Percentiles rank a stretch among this genome's conserved stretches.
These are phyloP conservation scores for Saturnia japonica DNA, from an alignment of 2,888 invertebrate species.

Conservation along the genomic window DNA sequence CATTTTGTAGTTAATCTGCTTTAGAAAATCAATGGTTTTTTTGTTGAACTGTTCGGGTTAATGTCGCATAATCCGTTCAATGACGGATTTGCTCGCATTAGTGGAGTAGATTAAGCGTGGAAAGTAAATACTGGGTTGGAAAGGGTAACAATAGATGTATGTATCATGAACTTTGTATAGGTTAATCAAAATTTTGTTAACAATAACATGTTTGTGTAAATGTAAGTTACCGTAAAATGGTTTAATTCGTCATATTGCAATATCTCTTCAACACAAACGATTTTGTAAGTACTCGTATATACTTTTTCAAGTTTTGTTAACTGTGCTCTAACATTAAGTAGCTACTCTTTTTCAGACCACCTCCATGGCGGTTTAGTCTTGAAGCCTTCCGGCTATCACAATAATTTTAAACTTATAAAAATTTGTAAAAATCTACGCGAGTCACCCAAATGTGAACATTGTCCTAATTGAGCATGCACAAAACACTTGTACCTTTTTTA, in stretches of 20 bases:
- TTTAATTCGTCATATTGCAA: background rate
- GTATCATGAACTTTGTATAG: background rate
- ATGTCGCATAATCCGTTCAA: background rate
- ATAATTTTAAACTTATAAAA: background rate
- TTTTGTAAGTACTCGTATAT: background rate
- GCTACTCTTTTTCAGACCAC: background rate
- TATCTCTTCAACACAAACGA: background rate
- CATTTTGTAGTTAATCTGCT: background rate
- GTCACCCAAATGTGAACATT: background rate
- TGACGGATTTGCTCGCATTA: conserved; percentile 1
- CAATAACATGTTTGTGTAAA: background rate
- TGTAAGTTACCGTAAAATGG: background rate
- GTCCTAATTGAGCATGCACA: background rate
- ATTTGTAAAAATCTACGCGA: background rate
- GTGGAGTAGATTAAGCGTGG: background rate
- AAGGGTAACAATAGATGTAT: background rate
- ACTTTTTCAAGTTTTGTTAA: background rate
- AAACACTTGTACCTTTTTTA: background rate
- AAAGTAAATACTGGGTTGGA: background rate
- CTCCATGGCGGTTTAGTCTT: background rate
- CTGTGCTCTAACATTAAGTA: background rate
- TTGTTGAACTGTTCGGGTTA: background rate
- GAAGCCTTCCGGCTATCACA: background rate
- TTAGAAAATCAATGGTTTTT: background rate
- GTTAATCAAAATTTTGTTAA: background rate